Percentiles rank a stretch among this genome's conserved stretches.
These are phyloP conservation scores for Sycophila sp. DNA, from an alignment of 1,140 invertebrate species.

Conservation along the genomic window DNA sequence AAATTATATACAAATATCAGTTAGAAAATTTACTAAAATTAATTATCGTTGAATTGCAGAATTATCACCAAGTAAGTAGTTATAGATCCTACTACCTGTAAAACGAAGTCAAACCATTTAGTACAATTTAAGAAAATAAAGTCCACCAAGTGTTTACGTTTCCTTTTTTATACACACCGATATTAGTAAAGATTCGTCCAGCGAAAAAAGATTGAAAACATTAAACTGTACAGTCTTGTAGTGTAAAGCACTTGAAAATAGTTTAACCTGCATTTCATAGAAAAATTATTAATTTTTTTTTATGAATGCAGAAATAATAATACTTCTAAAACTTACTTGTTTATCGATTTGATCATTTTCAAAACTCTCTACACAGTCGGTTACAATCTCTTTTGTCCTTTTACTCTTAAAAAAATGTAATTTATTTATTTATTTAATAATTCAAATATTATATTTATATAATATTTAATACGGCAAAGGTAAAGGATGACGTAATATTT, in stretches of 20 bases:
- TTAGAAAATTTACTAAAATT: too few relatives aligned
- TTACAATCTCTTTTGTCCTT: neutral
- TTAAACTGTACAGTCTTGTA: neutral
- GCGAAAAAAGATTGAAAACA: neutral
- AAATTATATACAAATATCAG: too few relatives aligned
- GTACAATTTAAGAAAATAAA: neutral
- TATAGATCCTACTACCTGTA: neutral
- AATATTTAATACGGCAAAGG: too few relatives aligned
- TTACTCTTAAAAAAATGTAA: neutral
- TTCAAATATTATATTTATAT: neutral
- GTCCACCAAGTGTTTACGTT: too few relatives aligned
- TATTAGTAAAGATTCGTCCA: neutral
- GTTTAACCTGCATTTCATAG: neutral
- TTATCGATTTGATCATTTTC: neutral
- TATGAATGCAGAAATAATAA: neutral
- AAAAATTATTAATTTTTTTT: too few relatives aligned
- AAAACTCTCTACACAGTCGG: neutral
- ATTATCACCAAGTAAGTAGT: conserved; percentile 6
- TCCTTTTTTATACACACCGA: neutral
- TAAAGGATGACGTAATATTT: neutral
- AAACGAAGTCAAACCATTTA: neutral
- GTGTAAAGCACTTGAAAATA: neutral
- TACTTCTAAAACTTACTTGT: neutral
- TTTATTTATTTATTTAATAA: neutral
- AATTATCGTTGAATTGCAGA: neutral